Base-by-base conservation (phyloP, 2,888 invertebrate genomes). In the Andrena flavipes region DNA sequence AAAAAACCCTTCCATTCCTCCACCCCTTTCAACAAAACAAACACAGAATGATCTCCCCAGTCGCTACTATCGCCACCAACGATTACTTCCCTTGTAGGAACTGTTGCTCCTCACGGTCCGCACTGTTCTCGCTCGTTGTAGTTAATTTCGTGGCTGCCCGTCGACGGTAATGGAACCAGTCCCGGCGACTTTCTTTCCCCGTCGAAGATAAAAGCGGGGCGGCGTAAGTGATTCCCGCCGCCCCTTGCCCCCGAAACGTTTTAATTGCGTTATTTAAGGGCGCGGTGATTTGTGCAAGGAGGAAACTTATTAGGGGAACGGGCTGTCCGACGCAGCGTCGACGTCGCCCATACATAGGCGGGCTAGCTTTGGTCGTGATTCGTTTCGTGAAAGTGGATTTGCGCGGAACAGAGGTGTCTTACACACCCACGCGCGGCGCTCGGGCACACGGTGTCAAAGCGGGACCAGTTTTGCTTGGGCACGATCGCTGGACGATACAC, bases 181-280 rank as follows among this genome's bases (percentile, higher is more conserved):
- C 74, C 76, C 63, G 48, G 70, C 29, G 59, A 26, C 49, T 74
- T 80, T 65, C n/a, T 74, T 74, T 64, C 42, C 30, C 5, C 42
- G 33, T 65, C 60, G 48, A 62, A 20, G 74, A 80, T 80, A 76
- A 76, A 73, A 79, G 62, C 71, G 64, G 65, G n/a, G 69, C 42
- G n/a, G 6, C 20, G 42, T 63, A 59, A 72, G 60, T 62, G 72
- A 67, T 54, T 64, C 74, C 42, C 76, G 35, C 26, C 48, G 71
- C 56, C n/a, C 59, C 54, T 48, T 48, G 35, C 35, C 42, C 49
- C 42, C 54, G 69, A 54, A 75, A 67, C 75, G 71, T 73, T 84
- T 88, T 87, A 88, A 90, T 90, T 88, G 86, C 84, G 87, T 89
- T 89, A 89, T 84, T 89, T 85, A 84, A 85, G 86, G 82, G 83